Base-by-base conservation (phyloP, 2,888 invertebrate species). In the Nasonia oneida region DNA sequence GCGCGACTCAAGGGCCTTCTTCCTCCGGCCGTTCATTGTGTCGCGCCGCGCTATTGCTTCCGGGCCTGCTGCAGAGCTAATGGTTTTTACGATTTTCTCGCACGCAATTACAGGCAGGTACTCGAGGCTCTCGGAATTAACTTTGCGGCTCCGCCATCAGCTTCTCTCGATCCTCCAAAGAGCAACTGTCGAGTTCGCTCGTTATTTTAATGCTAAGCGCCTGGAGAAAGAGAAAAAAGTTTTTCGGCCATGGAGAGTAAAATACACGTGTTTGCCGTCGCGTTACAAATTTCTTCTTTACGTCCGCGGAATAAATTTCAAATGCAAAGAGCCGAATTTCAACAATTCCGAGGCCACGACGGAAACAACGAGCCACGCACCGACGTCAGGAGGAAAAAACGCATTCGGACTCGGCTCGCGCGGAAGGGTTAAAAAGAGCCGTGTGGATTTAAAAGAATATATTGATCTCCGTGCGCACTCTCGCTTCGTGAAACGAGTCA, bases 391-490 rank as follows among this genome's bases (percentile, higher is more conserved):
- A 33, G 37, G 75, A 23, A 50, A 78, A 67, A 74, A 29, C 57
- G 33, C 39, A 12, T 23, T 70, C 53, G 23, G 39, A 42, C 76
- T 57, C 42, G 71, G 78, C 39, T 4, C 50, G 53, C 39, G 4
- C 50, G 53, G 75, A 53, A 47, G 3, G n/a, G 18, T 64, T 71
- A 82, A 78, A 81, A 64, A 57, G 74, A 64, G 6, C 5, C n/a
- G n/a, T 33, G 71, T 50, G 67, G 33, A 77, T 70, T 81, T 76
- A 81, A 85, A 81, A 81, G 84, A 80, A 80, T 85, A 85, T 85
- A 85, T 85, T 81, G 76, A 85, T 81, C 84, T 57, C 57, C n/a
- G 70, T 12, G n/a, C 15, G 70, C 18, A 4, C 15, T 57, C 74
- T 64, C 29, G 3, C 76, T 42, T 23, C 1, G 39, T 47, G 6